Percentiles rank a stretch among this genome's conserved stretches.
phyloP scores from a whole-genome alignment of 2,888 invertebrate species.

The Drosophila merina region DNA sequence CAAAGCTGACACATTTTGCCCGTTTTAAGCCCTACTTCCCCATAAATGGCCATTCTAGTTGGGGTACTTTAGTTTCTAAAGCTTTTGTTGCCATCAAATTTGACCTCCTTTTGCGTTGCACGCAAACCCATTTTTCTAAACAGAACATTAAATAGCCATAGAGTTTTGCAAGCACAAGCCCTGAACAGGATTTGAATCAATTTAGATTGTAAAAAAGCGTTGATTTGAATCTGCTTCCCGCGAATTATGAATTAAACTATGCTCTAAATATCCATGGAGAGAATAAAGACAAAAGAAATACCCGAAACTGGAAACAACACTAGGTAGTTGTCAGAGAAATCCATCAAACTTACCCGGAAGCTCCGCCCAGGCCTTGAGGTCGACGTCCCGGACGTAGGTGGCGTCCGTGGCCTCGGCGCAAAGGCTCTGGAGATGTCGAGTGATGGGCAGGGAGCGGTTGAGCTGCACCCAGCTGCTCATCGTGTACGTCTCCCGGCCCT shows the following conservation, averaged over 20 bases:
- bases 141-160: slow-evolving; percentile 2
- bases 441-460: slow-evolving; percentile 88
- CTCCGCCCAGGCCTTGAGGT: slow-evolving; percentile 91
- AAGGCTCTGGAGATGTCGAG: slow-evolving; percentile 89
- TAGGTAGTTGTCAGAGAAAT: not conserved
- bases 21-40: too few relatives aligned
- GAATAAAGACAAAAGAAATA: too few relatives aligned
- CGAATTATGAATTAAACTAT: not conserved
- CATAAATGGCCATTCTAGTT: not conserved
- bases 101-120: slow-evolving; percentile 5
- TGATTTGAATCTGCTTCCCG: not conserved
- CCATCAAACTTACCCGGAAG: slow-evolving; percentile 87
- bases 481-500: slow-evolving; percentile 92
- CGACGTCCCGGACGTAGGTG: slow-evolving; percentile 91
- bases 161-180: slow-evolving; percentile 11
- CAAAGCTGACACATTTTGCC: not conserved
- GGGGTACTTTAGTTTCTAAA: not conserved
- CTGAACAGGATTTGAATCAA: slow-evolving; percentile 4
- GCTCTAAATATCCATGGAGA: not conserved
- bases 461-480: slow-evolving; percentile 93
- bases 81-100: slow-evolving; percentile 3
- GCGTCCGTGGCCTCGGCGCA: slow-evolving; percentile 91
- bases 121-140: slow-evolving; percentile 8
- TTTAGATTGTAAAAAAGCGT: not conserved
- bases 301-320: not conserved